Conservation (phyloP, 2,888 invertebrate genomes). For the Himalopsyche tibetana region DNA sequence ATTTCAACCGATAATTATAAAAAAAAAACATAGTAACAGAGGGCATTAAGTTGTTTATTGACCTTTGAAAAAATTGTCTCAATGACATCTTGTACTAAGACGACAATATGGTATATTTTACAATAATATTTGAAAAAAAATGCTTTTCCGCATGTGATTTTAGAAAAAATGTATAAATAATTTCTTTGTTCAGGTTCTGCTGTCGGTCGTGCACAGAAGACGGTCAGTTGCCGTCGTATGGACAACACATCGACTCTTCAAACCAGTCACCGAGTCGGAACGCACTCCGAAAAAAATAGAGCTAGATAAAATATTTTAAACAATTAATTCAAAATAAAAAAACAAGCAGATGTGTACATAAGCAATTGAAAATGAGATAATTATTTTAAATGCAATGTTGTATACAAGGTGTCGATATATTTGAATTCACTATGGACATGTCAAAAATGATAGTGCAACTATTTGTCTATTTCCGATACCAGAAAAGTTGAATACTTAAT, state of each 20-base stretch:
- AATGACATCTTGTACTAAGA: too few species aligned
- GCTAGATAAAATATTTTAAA: slow-evolving; percentile 36
- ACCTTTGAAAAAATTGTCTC: too few species aligned
- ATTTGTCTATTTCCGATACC: too few species aligned
- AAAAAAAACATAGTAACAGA: too few species aligned
- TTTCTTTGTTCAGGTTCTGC: slow-evolving; percentile 81
- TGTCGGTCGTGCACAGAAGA: slow-evolving; percentile 94
- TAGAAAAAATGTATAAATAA: too few species aligned
- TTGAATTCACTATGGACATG: too few species aligned
- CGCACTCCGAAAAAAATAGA: slow-evolving; percentile 37
- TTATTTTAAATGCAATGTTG: slow-evolving; percentile 18
- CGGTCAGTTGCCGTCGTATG: slow-evolving; percentile 81
- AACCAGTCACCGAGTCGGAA: not conserved
- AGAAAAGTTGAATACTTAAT: too few species aligned
- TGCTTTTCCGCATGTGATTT: too few species aligned
- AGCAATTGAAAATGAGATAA: slow-evolving; percentile 1
- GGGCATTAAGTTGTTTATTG: too few species aligned
- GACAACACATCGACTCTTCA: slow-evolving; percentile 70
- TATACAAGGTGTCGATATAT: too few species aligned
- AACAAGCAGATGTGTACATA: slow-evolving; percentile 37
- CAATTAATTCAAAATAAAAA: not conserved
- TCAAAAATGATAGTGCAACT: too few species aligned
- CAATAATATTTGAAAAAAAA: slow-evolving; percentile 54
- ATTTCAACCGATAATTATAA: too few species aligned
- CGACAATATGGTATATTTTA: slow-evolving; percentile 27